Conservation (phyloP, 64 coral and sea anemone species). For the Orbicella faveolata region DNA sequence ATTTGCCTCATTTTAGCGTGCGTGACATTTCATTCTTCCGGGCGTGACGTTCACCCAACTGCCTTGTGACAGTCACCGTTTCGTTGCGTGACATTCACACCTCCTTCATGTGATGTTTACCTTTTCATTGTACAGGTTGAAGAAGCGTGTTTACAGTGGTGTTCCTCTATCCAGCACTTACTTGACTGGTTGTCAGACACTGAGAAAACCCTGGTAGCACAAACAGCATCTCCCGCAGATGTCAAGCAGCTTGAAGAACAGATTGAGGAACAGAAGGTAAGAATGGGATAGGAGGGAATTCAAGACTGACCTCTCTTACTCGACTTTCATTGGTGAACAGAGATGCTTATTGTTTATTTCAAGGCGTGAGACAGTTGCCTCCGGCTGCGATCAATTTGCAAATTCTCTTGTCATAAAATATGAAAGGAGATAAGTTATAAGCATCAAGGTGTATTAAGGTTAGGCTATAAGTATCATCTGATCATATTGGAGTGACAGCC, state of each 20-base stretch:
- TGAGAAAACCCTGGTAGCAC: constrained; percentile 77
- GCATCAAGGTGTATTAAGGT: too few species aligned
- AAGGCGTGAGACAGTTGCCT: too few species aligned
- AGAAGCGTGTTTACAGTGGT: constrained; percentile 83
- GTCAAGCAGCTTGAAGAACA: constrained; percentile 85
- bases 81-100: neutral
- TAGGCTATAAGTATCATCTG: too few species aligned
- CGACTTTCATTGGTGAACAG: too few species aligned
- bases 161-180: constrained; percentile 83
- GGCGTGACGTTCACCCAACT: neutral
- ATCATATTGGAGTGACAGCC: too few species aligned
- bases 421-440: too few species aligned
- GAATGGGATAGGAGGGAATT: neutral
- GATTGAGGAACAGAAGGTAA: constrained; percentile 89
- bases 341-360: too few species aligned
- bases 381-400: too few species aligned
- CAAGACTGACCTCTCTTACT: neutral
- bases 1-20: neutral
- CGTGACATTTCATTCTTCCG: neutral
- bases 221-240: constrained; percentile 86
- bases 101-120: neutral
- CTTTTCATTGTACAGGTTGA: constrained; percentile 37
- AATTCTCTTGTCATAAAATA: too few species aligned
- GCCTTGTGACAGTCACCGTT: neutral
- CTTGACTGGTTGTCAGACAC: constrained; percentile 94